A percentile compares a stretch with the other conserved stretches of the same genome.
These are phyloP conservation scores for Ricordea florida DNA, from an alignment of 92 coral and sea anemone genomes.

Conservation along the genomic window DNA sequence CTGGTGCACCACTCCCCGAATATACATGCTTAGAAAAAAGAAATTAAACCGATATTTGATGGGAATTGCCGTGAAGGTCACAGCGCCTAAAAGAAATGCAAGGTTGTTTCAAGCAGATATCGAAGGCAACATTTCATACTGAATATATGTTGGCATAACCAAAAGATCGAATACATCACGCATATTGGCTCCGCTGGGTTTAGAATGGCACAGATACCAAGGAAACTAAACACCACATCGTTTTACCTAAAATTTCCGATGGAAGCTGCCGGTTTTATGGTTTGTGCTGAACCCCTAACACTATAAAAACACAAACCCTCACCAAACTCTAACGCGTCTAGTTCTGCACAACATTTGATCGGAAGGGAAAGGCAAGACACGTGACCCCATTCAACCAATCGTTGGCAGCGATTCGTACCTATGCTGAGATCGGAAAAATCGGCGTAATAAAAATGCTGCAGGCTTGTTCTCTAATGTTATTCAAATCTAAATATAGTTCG, in stretches of 20 bases:
- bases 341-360: slow-evolving; percentile 73
- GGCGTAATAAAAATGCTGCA: slow-evolving; percentile 10
- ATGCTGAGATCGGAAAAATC: slow-evolving; percentile 27
- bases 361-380: slow-evolving; percentile 85
- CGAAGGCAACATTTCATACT: slow-evolving; percentile 30
- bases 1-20: background rate
- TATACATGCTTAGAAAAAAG: slow-evolving; percentile 18
- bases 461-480: slow-evolving; percentile 11
- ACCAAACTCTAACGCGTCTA: slow-evolving; percentile 68
- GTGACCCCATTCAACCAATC: slow-evolving; percentile 82
- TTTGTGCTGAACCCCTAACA: background rate
- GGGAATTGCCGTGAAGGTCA: background rate
- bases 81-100: background rate
- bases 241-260: slow-evolving; percentile 20
- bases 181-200: background rate
- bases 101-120: slow-evolving; percentile 13
- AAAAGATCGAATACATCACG: no score
- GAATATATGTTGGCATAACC: slow-evolving; percentile 24
- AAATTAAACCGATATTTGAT: background rate
- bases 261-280: slow-evolving; percentile 2
- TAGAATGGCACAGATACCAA: background rate
- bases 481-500: slow-evolving; percentile 40
- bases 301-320: slow-evolving; percentile 20
- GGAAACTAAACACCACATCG: background rate
- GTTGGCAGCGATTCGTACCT: slow-evolving; percentile 35